Evolutionary conservation across 2,888 invertebrate genomes (phyloP).

Genomic region (Andrena fulva): DNA sequence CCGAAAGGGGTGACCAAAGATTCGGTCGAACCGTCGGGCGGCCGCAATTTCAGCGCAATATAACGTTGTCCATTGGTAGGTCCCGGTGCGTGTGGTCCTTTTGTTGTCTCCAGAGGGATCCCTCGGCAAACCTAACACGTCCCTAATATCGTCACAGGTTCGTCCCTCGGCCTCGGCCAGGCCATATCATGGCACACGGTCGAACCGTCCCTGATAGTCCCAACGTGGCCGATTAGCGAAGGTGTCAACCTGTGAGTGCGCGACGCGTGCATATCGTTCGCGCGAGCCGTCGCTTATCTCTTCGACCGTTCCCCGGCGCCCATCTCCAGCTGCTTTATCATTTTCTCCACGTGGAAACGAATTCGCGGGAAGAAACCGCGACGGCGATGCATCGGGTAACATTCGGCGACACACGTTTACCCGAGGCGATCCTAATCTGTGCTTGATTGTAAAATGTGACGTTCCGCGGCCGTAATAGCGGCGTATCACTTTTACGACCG

Average conservation of each 20-base stretch:
- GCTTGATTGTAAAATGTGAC: slow-evolving; percentile 39
- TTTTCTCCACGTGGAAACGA: background rate
- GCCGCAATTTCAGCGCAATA: slow-evolving; percentile 76
- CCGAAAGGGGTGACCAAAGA: slow-evolving; percentile 39
- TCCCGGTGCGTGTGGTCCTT: slow-evolving; percentile 83
- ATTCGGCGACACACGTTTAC: background rate
- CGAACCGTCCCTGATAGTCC: slow-evolving; percentile 75
- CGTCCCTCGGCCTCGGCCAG: slow-evolving; percentile 71
- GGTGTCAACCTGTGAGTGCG: slow-evolving; percentile 74
- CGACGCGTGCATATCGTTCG: slow-evolving; percentile 64
- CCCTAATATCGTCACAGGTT: slow-evolving; percentile 81
- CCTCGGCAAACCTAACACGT: slow-evolving; percentile 83
- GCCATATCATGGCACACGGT: slow-evolving; percentile 73
- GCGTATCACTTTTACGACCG: slow-evolving; percentile 43
- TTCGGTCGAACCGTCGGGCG: slow-evolving; percentile 37
- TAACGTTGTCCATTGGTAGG: slow-evolving; percentile 81
- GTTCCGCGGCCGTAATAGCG: slow-evolving; percentile 26
- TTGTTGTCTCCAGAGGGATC: slow-evolving; percentile 81
- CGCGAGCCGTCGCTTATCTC: slow-evolving; percentile 26
- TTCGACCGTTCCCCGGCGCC: background rate
- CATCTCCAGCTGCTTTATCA: background rate
- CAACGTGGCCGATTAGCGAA: slow-evolving; percentile 80
- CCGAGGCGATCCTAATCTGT: slow-evolving; percentile 7
- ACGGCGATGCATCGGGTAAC: background rate
- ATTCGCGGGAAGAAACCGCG: background rate